Percentiles rank a stretch among this genome's conserved stretches.
Conservation (phyloP, 2,113 vertebrate species). For the Vanacampus margaritifer region DNA sequence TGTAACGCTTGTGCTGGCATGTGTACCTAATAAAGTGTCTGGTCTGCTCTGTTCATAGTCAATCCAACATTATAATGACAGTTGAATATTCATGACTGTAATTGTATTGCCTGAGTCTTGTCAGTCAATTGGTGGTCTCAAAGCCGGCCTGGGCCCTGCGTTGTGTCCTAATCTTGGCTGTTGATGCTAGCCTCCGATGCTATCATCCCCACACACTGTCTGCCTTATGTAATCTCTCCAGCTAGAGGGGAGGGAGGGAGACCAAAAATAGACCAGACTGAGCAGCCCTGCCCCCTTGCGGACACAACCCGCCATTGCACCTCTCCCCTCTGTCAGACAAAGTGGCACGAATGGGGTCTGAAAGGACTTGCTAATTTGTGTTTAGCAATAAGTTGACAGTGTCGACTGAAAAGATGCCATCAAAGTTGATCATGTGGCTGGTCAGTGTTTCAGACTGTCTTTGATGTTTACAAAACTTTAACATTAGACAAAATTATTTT, state of each 20-base stretch:
- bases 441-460: too few species aligned
- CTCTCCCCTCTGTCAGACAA: constrained; percentile 38
- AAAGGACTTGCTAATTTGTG: not conserved
- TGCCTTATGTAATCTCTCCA: constrained; percentile 67
- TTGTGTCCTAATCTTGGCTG: constrained; percentile 4
- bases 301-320: constrained; percentile 22
- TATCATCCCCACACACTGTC: constrained; percentile 44
- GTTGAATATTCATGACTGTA: not conserved
- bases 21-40: not conserved
- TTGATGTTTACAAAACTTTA: too few species aligned
- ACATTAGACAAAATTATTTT: not conserved
- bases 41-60: not conserved
- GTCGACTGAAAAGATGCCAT: too few species aligned
- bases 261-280: constrained; percentile 69
- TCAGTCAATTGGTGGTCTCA: not conserved
- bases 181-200: constrained; percentile 43
- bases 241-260: constrained; percentile 39
- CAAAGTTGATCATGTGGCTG: too few species aligned
- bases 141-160: not conserved
- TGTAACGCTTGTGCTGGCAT: not conserved
- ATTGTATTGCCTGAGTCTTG: not conserved
- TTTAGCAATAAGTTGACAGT: not conserved
- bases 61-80: not conserved
- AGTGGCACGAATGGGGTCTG: not conserved
- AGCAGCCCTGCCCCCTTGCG: constrained; percentile 67